Evolutionary conservation across 2,888 invertebrate genomes (phyloP).

Genomic region (Melanophora roralis): DNA sequence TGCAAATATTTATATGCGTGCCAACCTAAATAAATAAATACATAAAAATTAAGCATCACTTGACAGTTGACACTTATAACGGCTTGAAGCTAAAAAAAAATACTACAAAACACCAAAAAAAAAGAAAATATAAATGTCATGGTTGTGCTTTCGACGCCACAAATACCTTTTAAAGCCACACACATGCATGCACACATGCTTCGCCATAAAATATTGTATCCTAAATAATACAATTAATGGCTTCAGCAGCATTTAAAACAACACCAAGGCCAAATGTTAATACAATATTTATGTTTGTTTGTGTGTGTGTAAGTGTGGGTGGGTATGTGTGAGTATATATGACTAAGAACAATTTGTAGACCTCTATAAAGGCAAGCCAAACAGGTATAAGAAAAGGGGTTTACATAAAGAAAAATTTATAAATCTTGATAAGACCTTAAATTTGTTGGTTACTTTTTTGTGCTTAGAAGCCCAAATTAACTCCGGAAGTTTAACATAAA

Average conservation of each 20-base stretch:
- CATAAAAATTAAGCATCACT: slow-evolving; percentile 27
- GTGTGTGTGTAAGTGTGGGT: no score
- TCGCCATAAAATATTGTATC: not conserved
- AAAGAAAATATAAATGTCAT: no score
- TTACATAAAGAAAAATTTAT: not conserved
- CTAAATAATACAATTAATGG: not conserved
- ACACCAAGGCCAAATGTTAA: not conserved
- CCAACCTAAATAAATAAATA: slow-evolving; percentile 14
- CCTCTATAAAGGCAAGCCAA: not conserved
- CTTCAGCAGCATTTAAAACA: not conserved
- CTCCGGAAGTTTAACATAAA: not conserved
- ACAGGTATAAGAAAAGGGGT: not conserved
- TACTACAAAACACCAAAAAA: not conserved
- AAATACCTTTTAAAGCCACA: not conserved
- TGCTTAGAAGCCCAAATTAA: not conserved
- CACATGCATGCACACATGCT: not conserved
- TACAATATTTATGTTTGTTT: no score
- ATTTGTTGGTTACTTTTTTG: not conserved
- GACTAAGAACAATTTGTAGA: no score
- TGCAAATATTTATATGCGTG: not conserved
- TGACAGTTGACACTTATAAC: slow-evolving; percentile 43
- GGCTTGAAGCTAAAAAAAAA: slow-evolving; percentile 9
- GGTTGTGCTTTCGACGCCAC: slow-evolving; percentile 17
- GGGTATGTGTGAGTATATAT: no score
- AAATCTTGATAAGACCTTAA: slow-evolving; percentile 21